Percentiles rank a stretch among this genome's conserved stretches.
Evolutionary conservation across 2,113 vertebrate species (phyloP).

Genomic region (Hyla sarda): DNA sequence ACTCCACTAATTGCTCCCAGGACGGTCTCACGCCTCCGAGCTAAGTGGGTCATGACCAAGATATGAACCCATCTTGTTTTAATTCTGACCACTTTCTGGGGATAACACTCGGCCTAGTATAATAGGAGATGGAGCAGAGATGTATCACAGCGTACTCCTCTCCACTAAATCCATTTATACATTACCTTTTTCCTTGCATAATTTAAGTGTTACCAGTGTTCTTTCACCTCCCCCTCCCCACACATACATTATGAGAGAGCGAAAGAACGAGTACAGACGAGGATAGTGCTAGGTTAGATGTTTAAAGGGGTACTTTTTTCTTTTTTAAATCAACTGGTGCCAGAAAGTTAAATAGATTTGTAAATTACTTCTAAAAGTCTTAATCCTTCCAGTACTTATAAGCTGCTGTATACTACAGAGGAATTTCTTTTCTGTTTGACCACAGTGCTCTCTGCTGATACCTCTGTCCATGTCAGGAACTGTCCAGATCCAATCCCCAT

Average conservation of each 20-base stretch:
- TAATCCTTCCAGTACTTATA: too few relatives aligned
- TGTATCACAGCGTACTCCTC: conserved; percentile 34
- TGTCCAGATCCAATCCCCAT: too few relatives aligned
- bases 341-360: too few relatives aligned
- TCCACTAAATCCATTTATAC: conserved; percentile 33
- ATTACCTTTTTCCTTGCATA: conserved; percentile 16
- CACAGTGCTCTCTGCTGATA: too few relatives aligned
- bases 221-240: conserved; percentile 8
- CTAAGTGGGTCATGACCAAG: conserved; percentile 60
- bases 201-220: conserved; percentile 40
- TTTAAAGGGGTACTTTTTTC: not conserved
- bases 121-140: not conserved
- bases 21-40: conserved; percentile 35
- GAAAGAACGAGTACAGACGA: not conserved
- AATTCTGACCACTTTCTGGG: conserved; percentile 52
- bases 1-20: conserved; percentile 58
- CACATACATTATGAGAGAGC: conserved; percentile 29
- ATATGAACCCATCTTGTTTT: conserved; percentile 56
- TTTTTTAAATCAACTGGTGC: too few relatives aligned
- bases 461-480: too few relatives aligned
- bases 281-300: not conserved
- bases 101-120: conserved; percentile 29
- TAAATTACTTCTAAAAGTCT: too few relatives aligned
- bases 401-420: too few relatives aligned
- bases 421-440: too few relatives aligned